These are phyloP conservation scores for Odontamblyopus lacepedii DNA, from an alignment of 2,797 vertebrate genomes.

Conservation along the genomic window DNA sequence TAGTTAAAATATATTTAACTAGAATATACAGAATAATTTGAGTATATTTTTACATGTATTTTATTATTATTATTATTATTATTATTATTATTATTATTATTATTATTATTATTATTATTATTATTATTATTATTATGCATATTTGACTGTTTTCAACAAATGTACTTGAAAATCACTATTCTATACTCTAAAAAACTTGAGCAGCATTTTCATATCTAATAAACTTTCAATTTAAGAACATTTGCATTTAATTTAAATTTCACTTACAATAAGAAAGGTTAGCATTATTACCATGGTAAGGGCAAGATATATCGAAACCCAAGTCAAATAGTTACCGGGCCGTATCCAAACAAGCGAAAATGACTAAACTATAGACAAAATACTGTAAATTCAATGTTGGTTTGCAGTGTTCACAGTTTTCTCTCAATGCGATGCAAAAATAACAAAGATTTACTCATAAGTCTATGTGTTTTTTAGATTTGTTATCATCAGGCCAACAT, in stretches of 20 bases:
- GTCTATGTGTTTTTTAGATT: constrained; percentile 19
- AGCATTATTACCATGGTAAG: too few relatives aligned
- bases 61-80: too few relatives aligned
- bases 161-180: neutral
- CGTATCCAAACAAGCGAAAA: too few relatives aligned
- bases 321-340: too few relatives aligned
- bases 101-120: too few relatives aligned
- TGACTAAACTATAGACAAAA: too few relatives aligned
- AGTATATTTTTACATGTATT: neutral
- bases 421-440: neutral
- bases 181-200: neutral
- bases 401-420: neutral
- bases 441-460: neutral
- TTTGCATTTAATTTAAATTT: neutral
- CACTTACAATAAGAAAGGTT: too few relatives aligned
- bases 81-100: too few relatives aligned
- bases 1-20: neutral
- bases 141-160: neutral
- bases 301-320: too few relatives aligned
- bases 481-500: neutral
- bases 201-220: neutral
- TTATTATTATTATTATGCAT: too few relatives aligned
- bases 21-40: neutral
- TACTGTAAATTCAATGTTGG: too few relatives aligned
- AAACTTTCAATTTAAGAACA: neutral